Evolutionary conservation across 2,797 vertebrate genomes (phyloP).

Genomic region (Trachops cirrhosus): DNA sequence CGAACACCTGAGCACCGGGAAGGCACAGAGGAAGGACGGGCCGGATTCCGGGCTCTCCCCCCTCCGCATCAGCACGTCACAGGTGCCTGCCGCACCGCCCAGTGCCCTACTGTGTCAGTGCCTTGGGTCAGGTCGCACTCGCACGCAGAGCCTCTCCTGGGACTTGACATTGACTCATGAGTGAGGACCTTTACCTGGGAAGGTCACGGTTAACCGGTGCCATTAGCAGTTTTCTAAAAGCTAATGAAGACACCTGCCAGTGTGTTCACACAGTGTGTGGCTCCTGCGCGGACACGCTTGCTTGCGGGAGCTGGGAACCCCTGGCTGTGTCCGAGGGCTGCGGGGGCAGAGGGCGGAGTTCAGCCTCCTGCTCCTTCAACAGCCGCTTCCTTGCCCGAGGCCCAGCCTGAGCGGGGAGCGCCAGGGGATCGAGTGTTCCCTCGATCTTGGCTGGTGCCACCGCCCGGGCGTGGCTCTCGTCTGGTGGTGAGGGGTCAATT

Average conservation of each 20-base stretch:
- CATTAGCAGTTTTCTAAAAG: not conserved
- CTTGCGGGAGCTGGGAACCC: no score
- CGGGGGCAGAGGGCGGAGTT: not conserved
- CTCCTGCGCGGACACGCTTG: not conserved
- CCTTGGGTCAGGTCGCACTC: not conserved
- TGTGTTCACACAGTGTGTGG: not conserved
- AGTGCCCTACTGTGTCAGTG: not conserved
- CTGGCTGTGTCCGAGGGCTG: not conserved
- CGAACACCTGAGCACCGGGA: not conserved
- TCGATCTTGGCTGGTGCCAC: not conserved
- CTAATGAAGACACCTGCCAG: not conserved
- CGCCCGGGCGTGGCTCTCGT: not conserved
- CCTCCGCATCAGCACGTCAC: accelerated
- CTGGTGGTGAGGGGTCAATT: not conserved
- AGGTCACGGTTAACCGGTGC: not conserved
- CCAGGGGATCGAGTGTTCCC: not conserved
- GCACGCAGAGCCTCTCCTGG: not conserved
- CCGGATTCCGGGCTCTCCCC: not conserved
- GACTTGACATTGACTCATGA: not conserved
- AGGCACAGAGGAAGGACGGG: not conserved
- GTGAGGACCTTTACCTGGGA: not conserved
- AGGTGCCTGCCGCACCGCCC: not conserved
- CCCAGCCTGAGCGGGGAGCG: not conserved
- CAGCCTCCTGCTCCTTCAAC: no score
- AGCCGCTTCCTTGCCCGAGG: not conserved